A percentile compares a stretch with the other conserved stretches of the same genome.
Evolutionary conservation across 2,113 vertebrate species (phyloP).

Genomic region (Tamias sibiricus): DNA sequence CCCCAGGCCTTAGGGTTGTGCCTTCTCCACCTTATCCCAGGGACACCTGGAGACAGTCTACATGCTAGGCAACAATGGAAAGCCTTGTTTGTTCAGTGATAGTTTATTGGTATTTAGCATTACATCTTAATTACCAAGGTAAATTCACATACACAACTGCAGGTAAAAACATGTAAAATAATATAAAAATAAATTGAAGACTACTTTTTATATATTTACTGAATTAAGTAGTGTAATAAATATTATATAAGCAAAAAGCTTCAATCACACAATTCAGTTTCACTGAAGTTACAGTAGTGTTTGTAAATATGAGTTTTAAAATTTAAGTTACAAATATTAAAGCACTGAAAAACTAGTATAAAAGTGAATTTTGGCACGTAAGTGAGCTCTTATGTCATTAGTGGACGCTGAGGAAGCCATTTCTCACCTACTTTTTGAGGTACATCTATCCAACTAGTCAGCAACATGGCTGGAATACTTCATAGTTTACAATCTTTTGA

Average conservation of each 20-base stretch:
- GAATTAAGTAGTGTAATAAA: constrained; percentile 94
- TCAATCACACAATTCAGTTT: constrained; percentile 95
- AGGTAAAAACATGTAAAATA: constrained; percentile 91
- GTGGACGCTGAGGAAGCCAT: constrained; percentile 68
- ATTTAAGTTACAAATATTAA: constrained; percentile 88
- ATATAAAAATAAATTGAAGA: constrained; percentile 92
- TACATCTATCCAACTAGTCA: constrained; percentile 82
- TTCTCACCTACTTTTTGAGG: constrained; percentile 87
- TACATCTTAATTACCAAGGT: constrained; percentile 87
- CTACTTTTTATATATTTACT: constrained; percentile 90
- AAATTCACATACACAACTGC: constrained; percentile 89
- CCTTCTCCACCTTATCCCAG: not conserved
- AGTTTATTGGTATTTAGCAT: constrained; percentile 90
- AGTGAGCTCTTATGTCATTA: constrained; percentile 84
- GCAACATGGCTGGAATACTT: constrained; percentile 84
- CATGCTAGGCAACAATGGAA: not conserved
- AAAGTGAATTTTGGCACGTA: constrained; percentile 94
- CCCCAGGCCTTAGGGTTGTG: not conserved
- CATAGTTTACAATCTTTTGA: constrained; percentile 86
- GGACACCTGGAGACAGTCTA: not conserved
- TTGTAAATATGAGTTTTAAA: constrained; percentile 90
- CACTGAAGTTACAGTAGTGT: constrained; percentile 98
- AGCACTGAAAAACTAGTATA: constrained; percentile 88
- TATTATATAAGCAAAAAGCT: constrained; percentile 95
- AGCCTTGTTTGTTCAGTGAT: constrained; percentile 41